A percentile compares a stretch with the other conserved stretches of the same genome.
These are phyloP conservation scores for Sphaerophoria rueppellii DNA, from an alignment of 2,888 invertebrate species.

Conservation along the genomic window DNA sequence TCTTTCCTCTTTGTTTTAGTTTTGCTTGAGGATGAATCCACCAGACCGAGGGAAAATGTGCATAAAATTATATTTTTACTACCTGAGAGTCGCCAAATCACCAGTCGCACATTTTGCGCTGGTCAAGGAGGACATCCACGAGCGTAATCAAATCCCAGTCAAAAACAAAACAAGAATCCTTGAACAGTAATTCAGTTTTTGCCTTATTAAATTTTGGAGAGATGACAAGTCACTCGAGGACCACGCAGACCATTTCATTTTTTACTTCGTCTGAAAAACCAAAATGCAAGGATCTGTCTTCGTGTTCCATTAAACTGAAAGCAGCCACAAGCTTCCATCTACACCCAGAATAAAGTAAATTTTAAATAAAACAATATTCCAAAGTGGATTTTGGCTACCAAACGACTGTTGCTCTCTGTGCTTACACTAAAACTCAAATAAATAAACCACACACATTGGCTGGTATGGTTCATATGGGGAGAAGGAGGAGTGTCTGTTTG, in stretches of 20 bases:
- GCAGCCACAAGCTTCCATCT: background rate
- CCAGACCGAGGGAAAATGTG: conserved; percentile 50
- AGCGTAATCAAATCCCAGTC: background rate
- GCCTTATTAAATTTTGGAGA: background rate
- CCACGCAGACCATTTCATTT: background rate
- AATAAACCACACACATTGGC: background rate
- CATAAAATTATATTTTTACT: conserved; percentile 15
- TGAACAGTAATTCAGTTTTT: background rate
- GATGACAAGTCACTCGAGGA: conserved; percentile 17
- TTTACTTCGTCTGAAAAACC: background rate
- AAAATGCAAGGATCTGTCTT: background rate
- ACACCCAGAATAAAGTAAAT: background rate
- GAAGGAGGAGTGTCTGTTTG: conserved; percentile 9
- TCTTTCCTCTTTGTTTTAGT: no score
- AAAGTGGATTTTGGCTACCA: conserved; percentile 42
- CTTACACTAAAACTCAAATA: conserved; percentile 35
- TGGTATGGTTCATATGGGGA: background rate
- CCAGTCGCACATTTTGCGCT: background rate
- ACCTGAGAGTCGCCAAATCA: conserved; percentile 28
- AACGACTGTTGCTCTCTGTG: conserved; percentile 62
- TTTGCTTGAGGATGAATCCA: conserved; percentile 17
- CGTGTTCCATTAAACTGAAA: background rate
- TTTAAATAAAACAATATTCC: background rate
- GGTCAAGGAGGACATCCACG: conserved; percentile 16
- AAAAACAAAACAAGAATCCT: conserved; percentile 7